Conservation (phyloP, 2,113 vertebrate species). For the Sinocyclocheilus maitianheensis region DNA sequence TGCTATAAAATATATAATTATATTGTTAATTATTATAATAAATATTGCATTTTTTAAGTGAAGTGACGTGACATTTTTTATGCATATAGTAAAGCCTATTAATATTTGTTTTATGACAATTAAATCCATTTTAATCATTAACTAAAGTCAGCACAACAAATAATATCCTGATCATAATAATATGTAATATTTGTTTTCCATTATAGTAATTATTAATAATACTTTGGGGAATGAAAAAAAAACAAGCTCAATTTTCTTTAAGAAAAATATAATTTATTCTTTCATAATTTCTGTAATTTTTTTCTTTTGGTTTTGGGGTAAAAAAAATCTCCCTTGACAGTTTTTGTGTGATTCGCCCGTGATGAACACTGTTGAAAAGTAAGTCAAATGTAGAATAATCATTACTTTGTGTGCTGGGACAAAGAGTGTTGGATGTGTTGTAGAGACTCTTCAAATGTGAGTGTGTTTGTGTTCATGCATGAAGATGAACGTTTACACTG, state of each 20-base stretch:
- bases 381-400: neutral
- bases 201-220: neutral
- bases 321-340: neutral
- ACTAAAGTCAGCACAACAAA: neutral
- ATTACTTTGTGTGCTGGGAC: neutral
- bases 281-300: neutral
- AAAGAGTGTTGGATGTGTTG: neutral
- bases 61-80: neutral
- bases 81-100: neutral
- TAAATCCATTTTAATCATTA: neutral
- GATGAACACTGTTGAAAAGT: neutral
- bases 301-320: neutral
- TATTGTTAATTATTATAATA: neutral
- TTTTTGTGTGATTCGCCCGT: neutral
- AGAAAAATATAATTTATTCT: neutral
- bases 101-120: neutral
- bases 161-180: neutral
- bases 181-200: neutral
- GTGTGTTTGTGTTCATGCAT: conserved; percentile 20
- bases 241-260: neutral
- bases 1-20: neutral
- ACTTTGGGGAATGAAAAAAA: neutral
- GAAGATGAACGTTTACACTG: conserved; percentile 4
- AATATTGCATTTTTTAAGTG: neutral
- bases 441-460: neutral